Base-by-base conservation (phyloP, 2,113 vertebrate species). In the Trinectes maculatus region DNA sequence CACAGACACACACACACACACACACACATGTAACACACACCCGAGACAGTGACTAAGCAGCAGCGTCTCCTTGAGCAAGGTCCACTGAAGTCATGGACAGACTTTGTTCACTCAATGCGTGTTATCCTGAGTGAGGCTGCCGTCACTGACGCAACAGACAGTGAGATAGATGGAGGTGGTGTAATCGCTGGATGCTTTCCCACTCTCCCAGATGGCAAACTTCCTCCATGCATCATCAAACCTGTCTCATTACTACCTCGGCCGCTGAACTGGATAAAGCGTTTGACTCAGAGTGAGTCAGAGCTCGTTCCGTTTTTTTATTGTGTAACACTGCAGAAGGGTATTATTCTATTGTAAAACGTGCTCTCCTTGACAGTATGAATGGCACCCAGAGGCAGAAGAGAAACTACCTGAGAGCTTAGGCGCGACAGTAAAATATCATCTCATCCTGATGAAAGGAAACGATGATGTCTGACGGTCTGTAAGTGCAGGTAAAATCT, bases 41-140 rank as follows among this genome's bases (percentile, higher is more conserved):
- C 51, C 58, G 22, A 73, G 76, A 79, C 82, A 34, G 55, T 83
- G 88, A 89, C 79, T 83, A 82, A 91, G 60, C 70, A 69, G 48
- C 59, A 56, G 55, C 54, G 73, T 74, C 62, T 83, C 54, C 61
- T 77, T 79, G 62, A 70, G 79, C 63, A 77, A 80, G 59, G 75
- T 73, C 71, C 46, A 51, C 19, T 74, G 69, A 52, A 43, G 55
- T 76, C 64, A 76, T 2, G 79, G 71, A 51, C 65, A 1, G 51
- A 53, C 77, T 85, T 79, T 87, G 82, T 83, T 79, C 68, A 49
- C 58, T 42, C 68, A 26, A 46, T 24, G 48, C 48, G 13, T 5
- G 11, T 51, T 31, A 48, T 65, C 55, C 59, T 52, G 33, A 56
- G 61, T 25, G 29, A 64, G 49, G 18, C 43, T 12, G 33, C 66